Percentiles rank a stretch among this genome's conserved stretches.
phyloP scores from a whole-genome alignment of 1,140 invertebrate species.

The Diachasma alloeum region DNA sequence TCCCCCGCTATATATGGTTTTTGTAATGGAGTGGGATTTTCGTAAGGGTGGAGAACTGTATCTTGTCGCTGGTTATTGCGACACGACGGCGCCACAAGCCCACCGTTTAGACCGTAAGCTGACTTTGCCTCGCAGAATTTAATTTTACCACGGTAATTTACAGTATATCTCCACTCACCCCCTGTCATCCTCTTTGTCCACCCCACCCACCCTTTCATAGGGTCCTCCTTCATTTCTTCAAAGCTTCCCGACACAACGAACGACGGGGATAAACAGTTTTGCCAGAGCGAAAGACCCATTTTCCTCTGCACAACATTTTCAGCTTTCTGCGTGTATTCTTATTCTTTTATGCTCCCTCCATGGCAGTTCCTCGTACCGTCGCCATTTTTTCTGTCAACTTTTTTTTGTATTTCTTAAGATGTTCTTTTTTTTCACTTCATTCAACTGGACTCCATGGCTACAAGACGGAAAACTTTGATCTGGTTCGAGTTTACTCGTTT shows the following conservation, averaged over 20 bases:
- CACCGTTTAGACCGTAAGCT: slow-evolving; percentile 18
- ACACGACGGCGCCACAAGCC: slow-evolving; percentile 12
- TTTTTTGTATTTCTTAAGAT: background rate
- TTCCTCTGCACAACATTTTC: background rate
- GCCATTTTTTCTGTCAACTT: background rate
- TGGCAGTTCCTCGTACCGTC: too few species aligned
- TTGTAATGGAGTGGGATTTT: background rate
- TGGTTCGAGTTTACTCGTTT: background rate
- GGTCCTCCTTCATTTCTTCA: slow-evolving; percentile 9
- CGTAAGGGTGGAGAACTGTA: background rate
- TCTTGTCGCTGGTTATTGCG: slow-evolving; percentile 3
- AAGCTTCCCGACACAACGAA: background rate
- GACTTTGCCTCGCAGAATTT: slow-evolving; percentile 24
- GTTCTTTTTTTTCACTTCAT: background rate
- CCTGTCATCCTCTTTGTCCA: background rate
- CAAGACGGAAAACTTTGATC: background rate
- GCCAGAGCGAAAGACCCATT: background rate
- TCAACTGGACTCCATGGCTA: background rate
- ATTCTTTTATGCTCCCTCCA: background rate
- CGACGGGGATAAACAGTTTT: slow-evolving; percentile 4
- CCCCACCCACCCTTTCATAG: background rate
- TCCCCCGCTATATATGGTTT: background rate
- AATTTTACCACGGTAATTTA: slow-evolving; percentile 30
- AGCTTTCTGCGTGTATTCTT: background rate
- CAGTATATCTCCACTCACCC: background rate